Percentiles rank a stretch among this genome's conserved stretches.
These are phyloP conservation scores for Cossypha caffra DNA, from an alignment of 2,797 vertebrate genomes.

Conservation along the genomic window DNA sequence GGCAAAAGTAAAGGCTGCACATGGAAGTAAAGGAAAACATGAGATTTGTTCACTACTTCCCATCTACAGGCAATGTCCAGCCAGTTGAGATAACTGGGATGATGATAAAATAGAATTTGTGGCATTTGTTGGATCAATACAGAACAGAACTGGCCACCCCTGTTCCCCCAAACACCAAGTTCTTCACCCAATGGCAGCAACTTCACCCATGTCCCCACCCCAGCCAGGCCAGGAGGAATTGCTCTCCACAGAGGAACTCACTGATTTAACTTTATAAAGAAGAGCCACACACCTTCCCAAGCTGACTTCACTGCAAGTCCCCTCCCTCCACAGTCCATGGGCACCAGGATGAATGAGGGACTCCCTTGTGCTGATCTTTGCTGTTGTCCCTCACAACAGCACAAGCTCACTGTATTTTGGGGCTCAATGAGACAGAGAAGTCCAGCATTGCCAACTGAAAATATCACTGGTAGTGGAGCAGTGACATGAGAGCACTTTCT, in stretches of 20 bases:
- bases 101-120: not conserved
- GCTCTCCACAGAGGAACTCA: not conserved
- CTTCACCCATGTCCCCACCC: not conserved
- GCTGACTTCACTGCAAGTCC: not conserved
- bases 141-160: not conserved
- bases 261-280: not conserved
- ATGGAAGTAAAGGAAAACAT: not conserved
- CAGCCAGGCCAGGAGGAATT: not conserved
- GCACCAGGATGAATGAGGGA: not conserved
- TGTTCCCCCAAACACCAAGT: not conserved
- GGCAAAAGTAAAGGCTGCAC: not conserved
- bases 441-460: not conserved
- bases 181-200: rapidly evolving
- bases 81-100: not conserved
- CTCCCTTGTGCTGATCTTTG: not conserved
- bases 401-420: not conserved
- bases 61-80: not conserved
- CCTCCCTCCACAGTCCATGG: not conserved
- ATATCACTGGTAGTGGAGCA: not conserved
- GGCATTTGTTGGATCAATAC: not conserved
- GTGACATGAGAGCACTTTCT: not conserved
- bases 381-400: not conserved
- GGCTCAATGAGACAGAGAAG: not conserved
- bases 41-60: not conserved
- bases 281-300: not conserved